A percentile compares a stretch with the other conserved stretches of the same genome.
Evolutionary conservation across 2,888 invertebrate species (phyloP).

Genomic region (Cyclophora albipunctata): DNA sequence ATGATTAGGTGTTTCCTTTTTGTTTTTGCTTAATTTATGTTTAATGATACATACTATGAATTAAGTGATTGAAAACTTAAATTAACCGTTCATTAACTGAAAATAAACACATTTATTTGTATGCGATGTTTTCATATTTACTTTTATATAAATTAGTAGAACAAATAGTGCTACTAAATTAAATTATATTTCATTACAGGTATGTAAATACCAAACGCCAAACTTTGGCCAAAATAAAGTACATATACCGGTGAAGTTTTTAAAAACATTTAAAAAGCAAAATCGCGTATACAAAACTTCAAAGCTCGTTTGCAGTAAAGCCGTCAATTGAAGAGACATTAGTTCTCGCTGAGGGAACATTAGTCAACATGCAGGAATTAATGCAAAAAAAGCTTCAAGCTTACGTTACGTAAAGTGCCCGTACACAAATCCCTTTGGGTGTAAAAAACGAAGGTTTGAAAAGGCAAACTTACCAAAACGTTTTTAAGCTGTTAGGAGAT

Average conservation of each 20-base stretch:
- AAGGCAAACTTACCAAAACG: constrained; percentile 46
- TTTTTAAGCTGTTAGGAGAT: constrained; percentile 56
- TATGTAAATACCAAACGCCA: too few relatives aligned
- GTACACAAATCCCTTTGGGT: constrained; percentile 42
- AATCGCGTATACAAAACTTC: constrained; percentile 13
- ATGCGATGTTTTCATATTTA: too few relatives aligned
- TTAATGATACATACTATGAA: too few relatives aligned
- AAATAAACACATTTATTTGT: too few relatives aligned
- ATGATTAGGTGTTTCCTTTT: too few relatives aligned
- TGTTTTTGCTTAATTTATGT: too few relatives aligned
- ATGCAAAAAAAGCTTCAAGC: constrained; percentile 25
- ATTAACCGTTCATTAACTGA: too few relatives aligned
- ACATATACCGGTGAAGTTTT: background rate
- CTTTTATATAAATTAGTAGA: too few relatives aligned
- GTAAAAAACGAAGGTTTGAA: constrained; percentile 49
- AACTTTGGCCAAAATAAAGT: too few relatives aligned
- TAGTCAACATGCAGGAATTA: constrained; percentile 31
- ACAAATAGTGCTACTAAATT: too few relatives aligned
- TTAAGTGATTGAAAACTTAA: too few relatives aligned
- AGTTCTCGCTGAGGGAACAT: constrained; percentile 27
- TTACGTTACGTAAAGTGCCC: constrained; percentile 32
- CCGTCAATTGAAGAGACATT: constrained; percentile 34
- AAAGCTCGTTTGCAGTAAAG: constrained; percentile 22
- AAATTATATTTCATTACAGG: too few relatives aligned
- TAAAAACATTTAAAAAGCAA: constrained; percentile 15